These are phyloP conservation scores for Albula goreensis DNA, from an alignment of 2,113 vertebrate genomes.

Conservation along the genomic window DNA sequence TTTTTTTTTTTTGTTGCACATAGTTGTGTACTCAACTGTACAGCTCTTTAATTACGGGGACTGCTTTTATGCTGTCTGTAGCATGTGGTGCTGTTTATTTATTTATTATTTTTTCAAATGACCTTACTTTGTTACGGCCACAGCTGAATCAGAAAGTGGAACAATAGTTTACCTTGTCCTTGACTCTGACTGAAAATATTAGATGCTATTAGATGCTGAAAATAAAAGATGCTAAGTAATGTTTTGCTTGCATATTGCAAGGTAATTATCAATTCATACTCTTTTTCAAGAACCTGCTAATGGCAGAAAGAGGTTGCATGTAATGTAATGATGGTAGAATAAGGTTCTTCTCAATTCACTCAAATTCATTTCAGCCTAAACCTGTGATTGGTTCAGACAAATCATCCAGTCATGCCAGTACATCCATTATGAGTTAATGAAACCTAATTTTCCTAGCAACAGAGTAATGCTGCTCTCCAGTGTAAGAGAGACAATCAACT, in stretches of 20 bases:
- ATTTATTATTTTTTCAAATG: too few species aligned
- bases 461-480: conserved; percentile 1
- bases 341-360: too few species aligned
- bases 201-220: not conserved
- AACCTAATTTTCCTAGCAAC: not conserved
- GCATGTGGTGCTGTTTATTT: not conserved
- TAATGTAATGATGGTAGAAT: too few species aligned
- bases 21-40: not conserved
- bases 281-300: too few species aligned
- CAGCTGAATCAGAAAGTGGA: not conserved
- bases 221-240: conserved; percentile 46
- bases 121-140: too few species aligned
- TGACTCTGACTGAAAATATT: not conserved
- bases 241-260: too few species aligned
- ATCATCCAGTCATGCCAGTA: conserved; percentile 13
- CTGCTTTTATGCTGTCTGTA: not conserved
- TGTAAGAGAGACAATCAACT: not conserved
- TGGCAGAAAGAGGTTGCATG: too few species aligned
- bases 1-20: not conserved
- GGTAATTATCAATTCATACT: too few species aligned
- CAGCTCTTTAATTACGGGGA: not conserved
- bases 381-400: too few species aligned
- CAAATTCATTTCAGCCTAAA: too few species aligned
- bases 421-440: conserved; percentile 53
- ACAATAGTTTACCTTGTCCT: conserved; percentile 38